Base-by-base conservation (phyloP, 2,113 vertebrate genomes). In the Benitochromis conjunctus region DNA sequence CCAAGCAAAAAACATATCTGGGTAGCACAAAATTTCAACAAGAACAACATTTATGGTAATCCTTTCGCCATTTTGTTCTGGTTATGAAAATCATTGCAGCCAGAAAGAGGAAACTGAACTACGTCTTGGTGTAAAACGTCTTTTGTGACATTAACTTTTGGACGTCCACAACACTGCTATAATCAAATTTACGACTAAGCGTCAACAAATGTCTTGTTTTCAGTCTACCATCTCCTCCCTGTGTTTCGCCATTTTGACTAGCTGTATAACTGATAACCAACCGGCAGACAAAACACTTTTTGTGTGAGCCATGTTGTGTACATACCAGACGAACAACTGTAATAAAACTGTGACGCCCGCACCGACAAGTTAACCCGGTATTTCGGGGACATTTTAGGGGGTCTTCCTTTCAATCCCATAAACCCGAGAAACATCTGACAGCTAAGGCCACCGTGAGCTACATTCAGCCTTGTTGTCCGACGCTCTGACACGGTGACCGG, bases 211-310 rank as follows among this genome's bases (percentile, higher is more conserved):
- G 56, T 89, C 85, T 91, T 92, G 91, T 94, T 94, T 92, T 92
- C 88, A 88, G 58, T 84, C 81, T 58, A 16, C 41, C 51, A 92
- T 94, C 95, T 94, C 95, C 96, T 96, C 95, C 95, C 94, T 83
- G 87, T 53, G 77, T 91, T 93, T 93, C 96, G 96, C 96, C 96
- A 97, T 96, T 96, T 97, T 97, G 96, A 91, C 88, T 84, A 79
- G 64, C 86, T 86, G 7, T 31, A 38, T 57, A 83, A 84, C 55
- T 46, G 74, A 92, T 80, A 55, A 86, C 53, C 24, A 55, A 86
- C 53, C 24, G 74, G 24, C 51, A 90, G 62, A 92, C 88, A 86
- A 86, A 89, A 91, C 60, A 85, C 38, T 78, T 80, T 51, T 58
- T 3, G 66, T 54, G 29, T 80, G 48, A 84, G 85, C 36, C 80